phyloP scores from a whole-genome alignment of 2,113 vertebrate genomes.

The Eurypyga helias region DNA sequence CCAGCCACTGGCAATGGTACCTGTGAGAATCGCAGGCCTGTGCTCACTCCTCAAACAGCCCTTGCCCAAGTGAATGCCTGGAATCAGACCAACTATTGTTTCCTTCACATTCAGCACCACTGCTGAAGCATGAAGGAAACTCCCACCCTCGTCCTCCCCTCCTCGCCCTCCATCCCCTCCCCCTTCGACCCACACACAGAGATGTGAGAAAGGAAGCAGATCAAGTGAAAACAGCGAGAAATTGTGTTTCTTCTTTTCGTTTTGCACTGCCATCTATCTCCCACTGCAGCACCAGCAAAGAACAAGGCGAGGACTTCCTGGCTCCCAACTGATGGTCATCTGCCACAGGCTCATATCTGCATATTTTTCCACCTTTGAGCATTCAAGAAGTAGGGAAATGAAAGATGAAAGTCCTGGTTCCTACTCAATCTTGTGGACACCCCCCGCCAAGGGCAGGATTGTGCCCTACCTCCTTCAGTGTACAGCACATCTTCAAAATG shows the following conservation, averaged over 20 bases:
- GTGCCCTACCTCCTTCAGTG: neutral
- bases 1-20: neutral
- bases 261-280: neutral
- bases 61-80: slow-evolving; percentile 42
- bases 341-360: neutral
- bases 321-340: neutral
- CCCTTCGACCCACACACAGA: slow-evolving; percentile 57
- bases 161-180: slow-evolving; percentile 23
- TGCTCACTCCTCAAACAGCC: neutral
- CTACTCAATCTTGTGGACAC: rapidly evolving
- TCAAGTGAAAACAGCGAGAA: slow-evolving; percentile 22
- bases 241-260: neutral
- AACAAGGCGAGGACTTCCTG: neutral
- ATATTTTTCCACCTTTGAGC: neutral
- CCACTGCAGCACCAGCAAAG: neutral
- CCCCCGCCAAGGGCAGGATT: neutral
- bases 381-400: neutral
- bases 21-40: neutral
- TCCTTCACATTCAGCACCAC: slow-evolving; percentile 64
- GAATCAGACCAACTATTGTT: slow-evolving; percentile 63
- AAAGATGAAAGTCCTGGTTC: neutral
- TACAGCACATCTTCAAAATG: neutral
- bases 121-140: slow-evolving; percentile 71
- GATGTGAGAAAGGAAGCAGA: slow-evolving; percentile 56
- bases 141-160: slow-evolving; percentile 53